phyloP scores from a whole-genome alignment of 2,888 invertebrate species.

The Glyphotaelius pellucidus region DNA sequence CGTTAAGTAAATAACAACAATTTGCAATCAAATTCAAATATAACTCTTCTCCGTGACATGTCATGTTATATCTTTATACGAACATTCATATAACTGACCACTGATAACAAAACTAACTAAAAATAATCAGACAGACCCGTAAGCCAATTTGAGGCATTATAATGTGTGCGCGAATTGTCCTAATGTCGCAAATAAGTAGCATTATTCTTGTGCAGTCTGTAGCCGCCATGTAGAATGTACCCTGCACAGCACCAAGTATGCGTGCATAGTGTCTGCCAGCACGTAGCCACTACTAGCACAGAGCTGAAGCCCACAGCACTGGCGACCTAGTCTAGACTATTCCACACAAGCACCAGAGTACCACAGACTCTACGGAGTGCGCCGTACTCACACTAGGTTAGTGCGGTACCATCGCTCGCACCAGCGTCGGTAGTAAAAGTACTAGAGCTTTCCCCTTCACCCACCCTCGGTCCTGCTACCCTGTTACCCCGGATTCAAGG shows the following conservation, averaged over 20 bases:
- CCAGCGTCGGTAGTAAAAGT: not conserved
- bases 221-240: not conserved
- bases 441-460: conserved; percentile 16
- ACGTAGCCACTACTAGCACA: not conserved
- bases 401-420: not conserved
- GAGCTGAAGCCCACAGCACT: conserved; percentile 73
- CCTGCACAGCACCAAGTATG: not conserved
- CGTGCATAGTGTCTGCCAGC: not conserved
- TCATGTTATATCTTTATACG: too few species aligned
- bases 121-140: too few species aligned
- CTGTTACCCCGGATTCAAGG: conserved; percentile 5
- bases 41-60: too few species aligned
- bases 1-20: too few species aligned
- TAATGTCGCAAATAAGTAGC: not conserved
- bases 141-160: not conserved
- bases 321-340: conserved; percentile 79
- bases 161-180: not conserved
- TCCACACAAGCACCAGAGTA: conserved; percentile 37
- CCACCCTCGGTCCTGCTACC: conserved; percentile 22
- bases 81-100: too few species aligned
- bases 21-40: too few species aligned
- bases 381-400: not conserved
- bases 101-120: too few species aligned
- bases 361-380: not conserved
- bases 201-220: not conserved